These are phyloP conservation scores for Enteromius anoplus DNA, from an alignment of 2,797 vertebrate species.

Conservation along the genomic window DNA sequence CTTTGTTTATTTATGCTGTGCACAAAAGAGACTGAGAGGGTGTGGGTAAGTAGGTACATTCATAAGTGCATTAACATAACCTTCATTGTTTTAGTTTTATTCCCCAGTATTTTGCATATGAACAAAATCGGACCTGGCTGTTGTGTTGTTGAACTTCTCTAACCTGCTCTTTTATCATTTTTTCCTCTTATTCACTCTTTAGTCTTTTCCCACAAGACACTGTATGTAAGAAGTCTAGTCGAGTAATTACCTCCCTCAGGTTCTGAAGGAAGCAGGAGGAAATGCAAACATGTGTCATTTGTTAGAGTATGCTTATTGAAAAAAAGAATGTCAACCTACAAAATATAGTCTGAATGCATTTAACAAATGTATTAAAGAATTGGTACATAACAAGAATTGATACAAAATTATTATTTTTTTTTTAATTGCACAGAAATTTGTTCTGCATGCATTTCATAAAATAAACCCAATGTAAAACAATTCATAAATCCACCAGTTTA, in stretches of 20 bases:
- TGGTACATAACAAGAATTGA: neutral
- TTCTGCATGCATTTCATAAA: neutral
- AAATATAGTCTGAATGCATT: too few species aligned
- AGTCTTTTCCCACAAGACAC: neutral
- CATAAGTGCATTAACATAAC: slow-evolving; percentile 44
- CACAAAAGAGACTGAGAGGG: slow-evolving; percentile 46
- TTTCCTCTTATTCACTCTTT: neutral
- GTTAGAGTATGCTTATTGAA: slow-evolving; percentile 61
- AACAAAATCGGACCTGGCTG: neutral
- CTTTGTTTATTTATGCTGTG: slow-evolving; percentile 51
- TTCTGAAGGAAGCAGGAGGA: slow-evolving; percentile 64
- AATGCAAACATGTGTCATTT: slow-evolving; percentile 68
- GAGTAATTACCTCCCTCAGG: slow-evolving; percentile 52
- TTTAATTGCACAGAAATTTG: neutral
- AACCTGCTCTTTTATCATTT: neutral
- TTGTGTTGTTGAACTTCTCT: neutral
- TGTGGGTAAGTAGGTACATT: slow-evolving; percentile 41
- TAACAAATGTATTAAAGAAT: too few species aligned
- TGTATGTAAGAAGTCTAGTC: neutral
- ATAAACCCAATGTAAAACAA: neutral
- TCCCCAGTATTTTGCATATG: neutral
- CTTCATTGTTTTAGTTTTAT: neutral
- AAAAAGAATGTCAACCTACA: too few species aligned
- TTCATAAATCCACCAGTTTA: neutral
- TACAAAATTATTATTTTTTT: neutral